Evolutionary conservation across 2,113 vertebrate genomes (phyloP).

Genomic region (Phodopus roborovskii): DNA sequence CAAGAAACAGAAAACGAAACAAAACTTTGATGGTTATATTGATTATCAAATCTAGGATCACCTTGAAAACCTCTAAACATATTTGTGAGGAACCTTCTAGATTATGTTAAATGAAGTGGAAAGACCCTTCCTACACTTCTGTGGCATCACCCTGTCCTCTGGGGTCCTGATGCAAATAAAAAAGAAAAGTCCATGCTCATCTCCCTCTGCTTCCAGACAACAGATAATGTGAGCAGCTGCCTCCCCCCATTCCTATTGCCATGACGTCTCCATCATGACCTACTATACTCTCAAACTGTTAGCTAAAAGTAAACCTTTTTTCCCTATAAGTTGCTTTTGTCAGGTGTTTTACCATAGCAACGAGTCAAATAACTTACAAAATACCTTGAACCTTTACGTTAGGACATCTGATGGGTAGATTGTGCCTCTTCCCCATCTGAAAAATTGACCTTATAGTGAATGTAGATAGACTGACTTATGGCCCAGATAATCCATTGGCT

Average conservation of each 20-base stretch:
- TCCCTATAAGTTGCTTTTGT: background rate
- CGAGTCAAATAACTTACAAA: background rate
- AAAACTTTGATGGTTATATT: background rate
- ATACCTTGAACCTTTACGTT: background rate
- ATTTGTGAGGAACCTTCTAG: background rate
- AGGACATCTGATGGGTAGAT: background rate
- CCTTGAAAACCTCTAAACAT: background rate
- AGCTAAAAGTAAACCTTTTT: background rate
- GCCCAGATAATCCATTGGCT: background rate
- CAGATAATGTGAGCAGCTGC: background rate
- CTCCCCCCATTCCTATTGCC: background rate
- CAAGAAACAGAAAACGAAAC: background rate
- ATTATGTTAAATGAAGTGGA: background rate
- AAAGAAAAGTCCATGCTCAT: background rate
- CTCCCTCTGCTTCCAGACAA: background rate
- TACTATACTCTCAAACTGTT: background rate
- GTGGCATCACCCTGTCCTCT: too few relatives aligned
- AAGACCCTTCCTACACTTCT: background rate
- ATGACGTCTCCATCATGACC: background rate
- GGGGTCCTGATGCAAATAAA: too few relatives aligned
- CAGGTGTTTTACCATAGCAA: background rate
- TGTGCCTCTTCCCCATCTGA: background rate
- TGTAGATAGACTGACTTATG: background rate
- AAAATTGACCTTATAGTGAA: background rate
- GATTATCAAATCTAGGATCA: background rate